These are phyloP conservation scores for Mycetomoellerius zeteki DNA, from an alignment of 1,140 invertebrate genomes.

Conservation along the genomic window DNA sequence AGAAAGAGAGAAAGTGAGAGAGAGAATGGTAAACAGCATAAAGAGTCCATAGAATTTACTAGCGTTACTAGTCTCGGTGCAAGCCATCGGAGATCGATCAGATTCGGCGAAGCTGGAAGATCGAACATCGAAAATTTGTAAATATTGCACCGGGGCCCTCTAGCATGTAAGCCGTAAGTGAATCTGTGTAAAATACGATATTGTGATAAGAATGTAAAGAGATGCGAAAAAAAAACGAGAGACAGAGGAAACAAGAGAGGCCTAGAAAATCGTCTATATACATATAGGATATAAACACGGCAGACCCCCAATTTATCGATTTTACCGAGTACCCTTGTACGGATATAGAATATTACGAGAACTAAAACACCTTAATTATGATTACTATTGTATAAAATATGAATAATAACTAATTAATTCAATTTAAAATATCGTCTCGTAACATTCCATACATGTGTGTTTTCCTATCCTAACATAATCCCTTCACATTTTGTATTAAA, in stretches of 20 bases:
- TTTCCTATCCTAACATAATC: not conserved
- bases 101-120: conserved; percentile 41
- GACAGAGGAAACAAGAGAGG: conserved; percentile 65
- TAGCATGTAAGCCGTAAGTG: conserved; percentile 83
- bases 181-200: conserved; percentile 85
- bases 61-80: conserved; percentile 82
- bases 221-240: conserved; percentile 56
- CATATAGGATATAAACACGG: conserved; percentile 72
- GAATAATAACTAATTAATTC: conserved; percentile 86
- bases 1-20: conserved; percentile 35
- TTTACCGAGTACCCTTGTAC: conserved; percentile 82
- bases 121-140: conserved; percentile 75
- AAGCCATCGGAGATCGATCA: conserved; percentile 69
- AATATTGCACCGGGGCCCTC: conserved; percentile 79
- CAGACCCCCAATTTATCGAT: conserved; percentile 77
- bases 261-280: conserved; percentile 77
- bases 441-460: not conserved
- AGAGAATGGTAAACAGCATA: conserved; percentile 59
- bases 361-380: conserved; percentile 86
- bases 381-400: conserved; percentile 87
- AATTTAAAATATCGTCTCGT: conserved; percentile 79
- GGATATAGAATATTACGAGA: conserved; percentile 84
- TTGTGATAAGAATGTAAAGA: conserved; percentile 86
- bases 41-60: conserved; percentile 81
- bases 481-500: not conserved